phyloP scores from a whole-genome alignment of 2,113 vertebrate species.

The Anseranas semipalmata region DNA sequence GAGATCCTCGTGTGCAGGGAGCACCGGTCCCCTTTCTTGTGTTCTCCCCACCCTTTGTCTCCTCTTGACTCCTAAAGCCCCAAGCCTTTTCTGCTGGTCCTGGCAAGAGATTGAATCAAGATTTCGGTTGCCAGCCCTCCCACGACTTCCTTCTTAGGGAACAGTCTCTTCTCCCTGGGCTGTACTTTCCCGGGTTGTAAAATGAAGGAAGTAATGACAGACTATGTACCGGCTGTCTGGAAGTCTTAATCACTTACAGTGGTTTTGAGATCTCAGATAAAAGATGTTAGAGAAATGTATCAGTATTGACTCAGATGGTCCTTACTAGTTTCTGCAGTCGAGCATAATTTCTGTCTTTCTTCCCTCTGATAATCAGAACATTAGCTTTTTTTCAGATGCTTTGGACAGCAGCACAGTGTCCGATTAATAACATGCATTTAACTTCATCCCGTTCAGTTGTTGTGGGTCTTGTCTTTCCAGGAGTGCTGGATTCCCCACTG shows the following conservation, averaged over 20 bases:
- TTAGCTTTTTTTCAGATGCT: not conserved
- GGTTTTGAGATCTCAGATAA: not conserved
- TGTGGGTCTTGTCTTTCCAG: constrained; percentile 28
- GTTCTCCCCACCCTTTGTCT: not conserved
- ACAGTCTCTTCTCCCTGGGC: not conserved
- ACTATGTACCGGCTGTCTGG: not conserved
- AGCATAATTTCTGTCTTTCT: not conserved
- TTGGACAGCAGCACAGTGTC: not conserved
- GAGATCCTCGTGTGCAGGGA: not conserved
- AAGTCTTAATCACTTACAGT: not conserved
- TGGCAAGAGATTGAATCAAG: not conserved
- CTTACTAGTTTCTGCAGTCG: not conserved
- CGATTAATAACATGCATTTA: accelerated
- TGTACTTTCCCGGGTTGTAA: not conserved
- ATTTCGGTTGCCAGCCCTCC: not conserved
- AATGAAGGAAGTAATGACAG: not conserved
- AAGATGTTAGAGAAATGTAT: not conserved
- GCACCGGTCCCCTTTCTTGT: not conserved
- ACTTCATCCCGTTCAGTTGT: not conserved
- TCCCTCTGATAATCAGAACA: not conserved
- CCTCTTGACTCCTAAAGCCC: not conserved
- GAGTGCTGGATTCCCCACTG: constrained; percentile 88
- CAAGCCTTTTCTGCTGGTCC: not conserved
- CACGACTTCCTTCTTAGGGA: not conserved
- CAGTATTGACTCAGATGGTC: no score